Percentiles rank a stretch among this genome's conserved stretches.
Evolutionary conservation across 2,113 vertebrate genomes (phyloP).

Genomic region (Riparia riparia): DNA sequence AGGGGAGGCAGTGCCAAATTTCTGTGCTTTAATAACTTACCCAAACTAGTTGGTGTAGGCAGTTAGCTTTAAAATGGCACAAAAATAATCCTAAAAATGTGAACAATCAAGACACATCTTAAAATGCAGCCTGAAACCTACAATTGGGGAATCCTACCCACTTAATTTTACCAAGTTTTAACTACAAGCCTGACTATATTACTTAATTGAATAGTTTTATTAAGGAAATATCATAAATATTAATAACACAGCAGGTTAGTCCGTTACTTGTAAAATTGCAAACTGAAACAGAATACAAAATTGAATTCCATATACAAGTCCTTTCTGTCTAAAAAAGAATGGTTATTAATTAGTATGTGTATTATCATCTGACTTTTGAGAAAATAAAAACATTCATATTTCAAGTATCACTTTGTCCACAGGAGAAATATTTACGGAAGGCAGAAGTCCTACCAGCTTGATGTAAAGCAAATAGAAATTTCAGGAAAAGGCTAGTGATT

Average conservation of each 20-base stretch:
- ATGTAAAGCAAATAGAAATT: not conserved
- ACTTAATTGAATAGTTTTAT: conserved; percentile 55
- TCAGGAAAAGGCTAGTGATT: not conserved
- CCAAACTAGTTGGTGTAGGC: conserved; percentile 44
- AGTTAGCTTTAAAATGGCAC: conserved; percentile 41
- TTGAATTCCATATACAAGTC: not conserved
- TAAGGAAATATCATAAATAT: conserved; percentile 44
- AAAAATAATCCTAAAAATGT: conserved; percentile 51
- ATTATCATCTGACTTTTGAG: not conserved
- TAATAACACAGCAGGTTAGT: conserved; percentile 10
- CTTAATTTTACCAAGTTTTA: conserved; percentile 55
- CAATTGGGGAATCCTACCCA: conserved; percentile 22
- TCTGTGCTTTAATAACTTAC: conserved; percentile 36
- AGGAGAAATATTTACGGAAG: not conserved
- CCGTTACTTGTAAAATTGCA: conserved; percentile 25
- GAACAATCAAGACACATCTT: conserved; percentile 31
- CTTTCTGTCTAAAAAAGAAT: not conserved
- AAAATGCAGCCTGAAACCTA: conserved; percentile 51
- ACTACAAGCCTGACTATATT: conserved; percentile 30
- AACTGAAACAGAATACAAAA: conserved; percentile 28
- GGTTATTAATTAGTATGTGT: not conserved
- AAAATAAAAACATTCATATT: not conserved
- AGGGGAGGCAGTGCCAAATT: conserved; percentile 12
- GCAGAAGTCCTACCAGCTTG: not conserved
- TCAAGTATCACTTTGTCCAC: not conserved